phyloP scores from a whole-genome alignment of 1,140 invertebrate genomes.

The Brachionus plicatilis region DNA sequence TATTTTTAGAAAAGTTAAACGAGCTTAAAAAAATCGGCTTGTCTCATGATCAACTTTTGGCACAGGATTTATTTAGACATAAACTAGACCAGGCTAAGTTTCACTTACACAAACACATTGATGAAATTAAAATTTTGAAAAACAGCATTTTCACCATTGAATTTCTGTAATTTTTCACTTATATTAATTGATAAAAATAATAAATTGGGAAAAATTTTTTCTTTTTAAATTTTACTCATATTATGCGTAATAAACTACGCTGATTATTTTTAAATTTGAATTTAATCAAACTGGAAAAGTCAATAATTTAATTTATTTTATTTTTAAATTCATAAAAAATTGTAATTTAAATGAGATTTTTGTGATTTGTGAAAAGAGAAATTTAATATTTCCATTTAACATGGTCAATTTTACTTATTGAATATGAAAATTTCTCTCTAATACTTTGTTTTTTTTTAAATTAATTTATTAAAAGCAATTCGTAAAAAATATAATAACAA shows the following conservation, averaged over 20 bases:
- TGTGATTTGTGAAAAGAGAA: no score
- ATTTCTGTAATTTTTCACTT: slow-evolving; percentile 1
- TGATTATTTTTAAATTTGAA: not conserved
- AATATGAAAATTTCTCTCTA: no score
- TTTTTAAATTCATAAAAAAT: no score
- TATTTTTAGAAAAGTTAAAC: slow-evolving; percentile 5
- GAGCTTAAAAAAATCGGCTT: not conserved
- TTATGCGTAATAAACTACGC: not conserved
- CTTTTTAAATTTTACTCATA: not conserved
- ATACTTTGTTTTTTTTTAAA: no score
- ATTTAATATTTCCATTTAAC: no score
- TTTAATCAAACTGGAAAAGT: not conserved
- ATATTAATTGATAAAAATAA: not conserved
- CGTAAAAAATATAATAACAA: no score
- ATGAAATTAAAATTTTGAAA: not conserved
- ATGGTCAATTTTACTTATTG: no score
- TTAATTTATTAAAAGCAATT: no score
- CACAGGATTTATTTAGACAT: not conserved
- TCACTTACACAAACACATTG: not conserved
- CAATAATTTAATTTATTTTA: not conserved
- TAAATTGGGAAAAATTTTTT: not conserved
- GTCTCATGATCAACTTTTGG: not conserved
- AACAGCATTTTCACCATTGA: not conserved
- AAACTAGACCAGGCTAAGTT: not conserved
- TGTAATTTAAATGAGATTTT: no score